Conservation (phyloP, 2,888 invertebrate species). For the Allolobophora icterica region DNA sequence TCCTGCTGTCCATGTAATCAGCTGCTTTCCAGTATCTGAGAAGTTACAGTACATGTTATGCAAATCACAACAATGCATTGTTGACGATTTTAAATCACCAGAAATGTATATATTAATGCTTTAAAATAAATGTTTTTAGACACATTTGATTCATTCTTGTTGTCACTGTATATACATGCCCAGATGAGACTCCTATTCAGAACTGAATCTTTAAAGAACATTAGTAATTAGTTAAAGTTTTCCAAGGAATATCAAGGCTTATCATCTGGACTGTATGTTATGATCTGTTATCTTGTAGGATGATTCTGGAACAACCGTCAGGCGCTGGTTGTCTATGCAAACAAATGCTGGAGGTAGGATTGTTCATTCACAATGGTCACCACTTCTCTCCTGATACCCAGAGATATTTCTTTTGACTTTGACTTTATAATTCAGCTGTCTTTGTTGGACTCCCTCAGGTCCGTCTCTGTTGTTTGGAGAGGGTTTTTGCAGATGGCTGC, state of each 20-base stretch:
- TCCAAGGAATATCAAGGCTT: not conserved
- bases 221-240: not conserved
- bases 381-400: not conserved
- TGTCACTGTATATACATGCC: not conserved
- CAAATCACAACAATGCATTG: too few species aligned
- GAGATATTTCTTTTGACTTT: not conserved
- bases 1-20: too few species aligned
- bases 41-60: too few species aligned
- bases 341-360: slow-evolving; percentile 63
- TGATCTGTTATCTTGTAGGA: slow-evolving; percentile 68
- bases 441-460: too few species aligned
- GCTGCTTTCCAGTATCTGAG: too few species aligned
- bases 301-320: slow-evolving; percentile 84
- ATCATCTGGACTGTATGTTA: not conserved
- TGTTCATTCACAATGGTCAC: not conserved
- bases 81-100: too few species aligned
- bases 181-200: not conserved
- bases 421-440: not conserved
- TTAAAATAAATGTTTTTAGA: not conserved
- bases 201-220: not conserved
- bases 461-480: too few species aligned
- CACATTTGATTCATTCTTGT: not conserved
- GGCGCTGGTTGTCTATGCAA: slow-evolving; percentile 90
- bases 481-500: too few species aligned
- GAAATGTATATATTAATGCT: too few species aligned